These are phyloP conservation scores for Piprites chloris DNA, from an alignment of 2,113 vertebrate species.

Conservation along the genomic window DNA sequence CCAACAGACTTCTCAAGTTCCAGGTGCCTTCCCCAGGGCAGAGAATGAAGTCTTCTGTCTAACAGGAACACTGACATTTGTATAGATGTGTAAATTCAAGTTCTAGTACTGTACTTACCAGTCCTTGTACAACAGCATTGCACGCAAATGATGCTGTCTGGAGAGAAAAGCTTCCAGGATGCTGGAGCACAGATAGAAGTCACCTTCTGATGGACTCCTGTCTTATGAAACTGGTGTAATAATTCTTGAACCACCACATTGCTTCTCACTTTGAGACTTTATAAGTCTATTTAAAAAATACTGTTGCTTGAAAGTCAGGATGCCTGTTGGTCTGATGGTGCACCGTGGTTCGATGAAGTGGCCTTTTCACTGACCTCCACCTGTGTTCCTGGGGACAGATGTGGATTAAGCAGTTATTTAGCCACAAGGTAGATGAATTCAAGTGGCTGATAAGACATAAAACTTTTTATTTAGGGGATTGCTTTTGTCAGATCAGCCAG, in stretches of 20 bases:
- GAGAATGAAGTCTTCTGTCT: background rate
- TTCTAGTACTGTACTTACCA: background rate
- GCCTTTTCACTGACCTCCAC: background rate
- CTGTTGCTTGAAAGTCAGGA: background rate
- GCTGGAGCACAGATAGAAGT: background rate
- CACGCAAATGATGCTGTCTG: background rate
- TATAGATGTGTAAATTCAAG: background rate
- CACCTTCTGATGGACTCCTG: background rate
- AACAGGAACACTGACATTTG: background rate
- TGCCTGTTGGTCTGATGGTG: background rate
- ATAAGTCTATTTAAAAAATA: background rate
- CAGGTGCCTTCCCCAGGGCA: background rate
- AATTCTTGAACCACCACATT: background rate
- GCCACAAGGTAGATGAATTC: background rate
- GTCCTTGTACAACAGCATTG: background rate
- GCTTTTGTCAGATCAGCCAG: background rate
- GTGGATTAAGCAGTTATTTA: background rate
- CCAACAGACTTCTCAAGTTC: background rate
- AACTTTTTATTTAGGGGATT: background rate
- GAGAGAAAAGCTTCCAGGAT: background rate
- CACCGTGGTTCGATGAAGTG: background rate
- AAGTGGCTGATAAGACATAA: background rate
- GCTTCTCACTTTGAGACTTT: background rate
- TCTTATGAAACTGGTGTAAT: background rate
- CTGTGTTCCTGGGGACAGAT: background rate